phyloP scores from a whole-genome alignment of 2,113 vertebrate species.

The Albula glossodonta region DNA sequence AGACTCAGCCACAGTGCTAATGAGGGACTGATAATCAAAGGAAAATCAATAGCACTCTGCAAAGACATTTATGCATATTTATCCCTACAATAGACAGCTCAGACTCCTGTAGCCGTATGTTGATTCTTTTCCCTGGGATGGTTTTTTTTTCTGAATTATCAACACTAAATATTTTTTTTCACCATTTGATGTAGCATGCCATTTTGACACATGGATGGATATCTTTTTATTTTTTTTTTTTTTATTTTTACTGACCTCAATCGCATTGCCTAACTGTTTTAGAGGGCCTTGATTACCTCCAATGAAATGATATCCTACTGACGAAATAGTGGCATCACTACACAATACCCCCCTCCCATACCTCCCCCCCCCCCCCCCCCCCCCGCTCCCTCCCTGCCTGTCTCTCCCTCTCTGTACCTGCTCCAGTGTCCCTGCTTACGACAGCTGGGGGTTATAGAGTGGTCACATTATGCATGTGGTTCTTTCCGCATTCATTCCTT shows the following conservation, averaged over 20 bases:
- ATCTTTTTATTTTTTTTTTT: not conserved
- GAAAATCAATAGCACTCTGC: conserved; percentile 21
- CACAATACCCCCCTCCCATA: no score
- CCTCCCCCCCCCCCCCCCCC: no score
- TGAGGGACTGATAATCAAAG: conserved; percentile 17
- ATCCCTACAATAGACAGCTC: not conserved
- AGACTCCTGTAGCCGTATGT: not conserved
- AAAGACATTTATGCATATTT: conserved; percentile 22
- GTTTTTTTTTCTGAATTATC: not conserved
- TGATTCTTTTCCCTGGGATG: not conserved
- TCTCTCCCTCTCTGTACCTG: no score
- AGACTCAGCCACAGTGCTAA: not conserved
- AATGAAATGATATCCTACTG: no score
- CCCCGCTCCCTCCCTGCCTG: no score
- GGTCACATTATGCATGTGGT: no score
- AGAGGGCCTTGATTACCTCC: not conserved
- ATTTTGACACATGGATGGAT: not conserved
- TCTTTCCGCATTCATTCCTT: no score
- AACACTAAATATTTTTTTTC: no score
- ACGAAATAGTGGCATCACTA: no score
- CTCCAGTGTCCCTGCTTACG: no score
- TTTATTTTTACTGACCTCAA: conserved; percentile 22
- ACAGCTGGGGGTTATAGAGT: no score
- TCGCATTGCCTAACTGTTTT: conserved; percentile 1
- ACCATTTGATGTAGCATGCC: not conserved